Evolutionary conservation across 92 coral and sea anemone genomes (phyloP).

Genomic region (Anthopleura xanthogrammica): DNA sequence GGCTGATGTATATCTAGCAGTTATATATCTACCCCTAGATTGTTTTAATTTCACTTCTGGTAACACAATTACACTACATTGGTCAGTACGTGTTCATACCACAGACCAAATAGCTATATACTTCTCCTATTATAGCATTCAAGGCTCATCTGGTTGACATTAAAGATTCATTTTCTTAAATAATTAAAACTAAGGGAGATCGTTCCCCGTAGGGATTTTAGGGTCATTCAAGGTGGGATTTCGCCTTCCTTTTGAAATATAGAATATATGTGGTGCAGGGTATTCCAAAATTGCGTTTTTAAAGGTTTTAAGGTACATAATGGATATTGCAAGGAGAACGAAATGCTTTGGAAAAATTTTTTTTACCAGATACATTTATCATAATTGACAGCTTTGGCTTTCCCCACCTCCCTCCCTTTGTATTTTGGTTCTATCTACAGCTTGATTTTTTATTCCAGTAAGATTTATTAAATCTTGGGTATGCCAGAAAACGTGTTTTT

Average conservation of each 20-base stretch:
- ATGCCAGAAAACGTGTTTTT: too few relatives aligned
- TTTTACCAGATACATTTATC: too few relatives aligned
- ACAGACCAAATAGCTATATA: background rate
- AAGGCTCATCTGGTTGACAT: background rate
- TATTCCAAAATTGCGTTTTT: background rate
- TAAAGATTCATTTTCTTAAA: background rate
- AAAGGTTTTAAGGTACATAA: too few relatives aligned
- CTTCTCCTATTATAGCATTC: background rate
- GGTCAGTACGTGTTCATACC: background rate
- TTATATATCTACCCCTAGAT: background rate
- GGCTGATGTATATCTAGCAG: too few relatives aligned
- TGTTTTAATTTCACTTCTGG: conserved; percentile 6
- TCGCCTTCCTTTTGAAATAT: background rate
- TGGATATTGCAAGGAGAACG: too few relatives aligned
- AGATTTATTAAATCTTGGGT: too few relatives aligned
- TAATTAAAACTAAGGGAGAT: background rate
- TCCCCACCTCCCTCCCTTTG: too few relatives aligned
- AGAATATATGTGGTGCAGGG: too few relatives aligned
- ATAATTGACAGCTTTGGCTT: too few relatives aligned
- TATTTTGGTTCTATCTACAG: too few relatives aligned
- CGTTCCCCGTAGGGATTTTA: background rate
- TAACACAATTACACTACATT: background rate
- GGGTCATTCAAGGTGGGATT: background rate
- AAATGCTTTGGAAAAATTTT: too few relatives aligned
- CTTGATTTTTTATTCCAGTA: too few relatives aligned